phyloP scores from a whole-genome alignment of 2,888 invertebrate species.

The Euplexia lucipara region DNA sequence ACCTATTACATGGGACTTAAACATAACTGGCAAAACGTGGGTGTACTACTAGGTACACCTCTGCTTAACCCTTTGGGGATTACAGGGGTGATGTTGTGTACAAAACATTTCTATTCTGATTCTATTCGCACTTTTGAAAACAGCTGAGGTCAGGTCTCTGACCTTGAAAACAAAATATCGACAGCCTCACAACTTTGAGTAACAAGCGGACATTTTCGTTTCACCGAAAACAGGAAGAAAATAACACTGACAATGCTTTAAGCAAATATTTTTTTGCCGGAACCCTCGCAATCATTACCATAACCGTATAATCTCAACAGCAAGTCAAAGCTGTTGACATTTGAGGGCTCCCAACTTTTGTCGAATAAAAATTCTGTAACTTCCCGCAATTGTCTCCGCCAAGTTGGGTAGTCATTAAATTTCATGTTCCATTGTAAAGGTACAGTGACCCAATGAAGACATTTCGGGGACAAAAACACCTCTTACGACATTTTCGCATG shows the following conservation, averaged over 20 bases:
- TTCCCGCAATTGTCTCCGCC: constrained; percentile 57
- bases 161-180: constrained; percentile 24
- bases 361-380: constrained; percentile 71
- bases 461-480: constrained; percentile 28
- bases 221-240: constrained; percentile 42
- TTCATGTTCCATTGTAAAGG: constrained; percentile 55
- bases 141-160: not conserved
- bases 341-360: constrained; percentile 64
- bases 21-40: too few species aligned
- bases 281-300: constrained; percentile 52
- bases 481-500: constrained; percentile 12
- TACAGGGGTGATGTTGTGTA: too few species aligned
- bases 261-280: constrained; percentile 55
- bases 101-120: too few species aligned
- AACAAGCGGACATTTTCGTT: constrained; percentile 29
- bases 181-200: constrained; percentile 27
- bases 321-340: constrained; percentile 60
- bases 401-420: constrained; percentile 67
- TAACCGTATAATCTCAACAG: constrained; percentile 57
- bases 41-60: too few species aligned
- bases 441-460: constrained; percentile 36
- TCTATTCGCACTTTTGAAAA: too few species aligned
- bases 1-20: too few species aligned
- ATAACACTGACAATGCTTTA: constrained; percentile 48
- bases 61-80: too few species aligned